Evolutionary conservation across 2,797 vertebrate species (phyloP).

Genomic region (Pelobates cultripes): DNA sequence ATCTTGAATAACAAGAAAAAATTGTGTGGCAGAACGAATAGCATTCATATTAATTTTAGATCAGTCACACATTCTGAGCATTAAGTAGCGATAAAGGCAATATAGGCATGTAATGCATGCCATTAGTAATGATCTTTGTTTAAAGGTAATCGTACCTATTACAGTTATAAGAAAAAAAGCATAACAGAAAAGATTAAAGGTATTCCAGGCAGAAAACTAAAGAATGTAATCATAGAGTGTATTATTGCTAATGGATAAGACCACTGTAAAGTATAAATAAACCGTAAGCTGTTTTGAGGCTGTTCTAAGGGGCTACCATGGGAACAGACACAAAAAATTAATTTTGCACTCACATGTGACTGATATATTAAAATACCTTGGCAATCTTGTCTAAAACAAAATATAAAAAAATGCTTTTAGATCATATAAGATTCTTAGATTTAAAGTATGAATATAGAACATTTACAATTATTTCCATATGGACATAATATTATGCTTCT

Average conservation of each 20-base stretch:
- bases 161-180: neutral
- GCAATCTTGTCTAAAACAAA: neutral
- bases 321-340: neutral
- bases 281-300: too few relatives aligned
- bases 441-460: neutral
- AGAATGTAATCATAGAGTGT: neutral
- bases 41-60: too few relatives aligned
- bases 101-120: neutral
- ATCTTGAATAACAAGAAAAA: neutral
- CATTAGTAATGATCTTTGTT: conserved; percentile 11
- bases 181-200: neutral
- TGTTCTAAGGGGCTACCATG: neutral
- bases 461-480: too few relatives aligned
- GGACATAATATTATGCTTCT: too few relatives aligned
- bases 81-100: too few relatives aligned
- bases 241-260: neutral
- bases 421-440: neutral
- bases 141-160: neutral
- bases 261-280: neutral
- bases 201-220: neutral
- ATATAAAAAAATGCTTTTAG: neutral
- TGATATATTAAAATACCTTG: neutral
- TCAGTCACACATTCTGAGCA: too few relatives aligned
- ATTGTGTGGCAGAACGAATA: too few relatives aligned
- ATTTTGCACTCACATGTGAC: neutral